A percentile compares a stretch with the other conserved stretches of the same genome.
Evolutionary conservation across 2,113 vertebrate genomes (phyloP).

Genomic region (Heterotilapia buettikoferi): DNA sequence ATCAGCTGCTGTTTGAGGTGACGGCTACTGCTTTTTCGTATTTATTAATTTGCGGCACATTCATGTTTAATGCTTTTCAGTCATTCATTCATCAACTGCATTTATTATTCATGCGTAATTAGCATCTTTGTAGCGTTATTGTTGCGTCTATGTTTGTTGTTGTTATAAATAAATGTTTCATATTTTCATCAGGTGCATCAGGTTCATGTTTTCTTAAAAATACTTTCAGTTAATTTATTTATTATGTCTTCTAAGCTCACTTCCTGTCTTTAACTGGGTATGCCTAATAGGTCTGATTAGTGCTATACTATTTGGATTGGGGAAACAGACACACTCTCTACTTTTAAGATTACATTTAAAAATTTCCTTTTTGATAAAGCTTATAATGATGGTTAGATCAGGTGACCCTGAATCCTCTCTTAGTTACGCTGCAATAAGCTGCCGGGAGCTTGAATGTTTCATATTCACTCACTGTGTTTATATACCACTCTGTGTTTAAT

Average conservation of each 20-base stretch:
- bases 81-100: background rate
- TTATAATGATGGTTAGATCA: background rate
- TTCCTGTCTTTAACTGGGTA: background rate
- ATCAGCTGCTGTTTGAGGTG: background rate
- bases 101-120: background rate
- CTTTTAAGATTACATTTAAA: background rate
- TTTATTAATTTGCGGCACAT: background rate
- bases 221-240: background rate
- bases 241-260: background rate
- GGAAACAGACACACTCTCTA: background rate
- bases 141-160: background rate
- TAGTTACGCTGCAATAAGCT: background rate
- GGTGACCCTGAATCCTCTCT: background rate
- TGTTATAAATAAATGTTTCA: background rate
- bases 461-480: background rate
- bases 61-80: background rate
- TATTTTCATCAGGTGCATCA: background rate
- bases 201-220: background rate
- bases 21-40: background rate
- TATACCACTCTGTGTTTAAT: background rate
- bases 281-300: background rate
- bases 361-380: background rate
- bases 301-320: background rate
- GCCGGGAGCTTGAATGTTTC: background rate
- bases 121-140: background rate